Evolutionary conservation across 2,113 vertebrate genomes (phyloP).

Genomic region (Paradisaea rubra): DNA sequence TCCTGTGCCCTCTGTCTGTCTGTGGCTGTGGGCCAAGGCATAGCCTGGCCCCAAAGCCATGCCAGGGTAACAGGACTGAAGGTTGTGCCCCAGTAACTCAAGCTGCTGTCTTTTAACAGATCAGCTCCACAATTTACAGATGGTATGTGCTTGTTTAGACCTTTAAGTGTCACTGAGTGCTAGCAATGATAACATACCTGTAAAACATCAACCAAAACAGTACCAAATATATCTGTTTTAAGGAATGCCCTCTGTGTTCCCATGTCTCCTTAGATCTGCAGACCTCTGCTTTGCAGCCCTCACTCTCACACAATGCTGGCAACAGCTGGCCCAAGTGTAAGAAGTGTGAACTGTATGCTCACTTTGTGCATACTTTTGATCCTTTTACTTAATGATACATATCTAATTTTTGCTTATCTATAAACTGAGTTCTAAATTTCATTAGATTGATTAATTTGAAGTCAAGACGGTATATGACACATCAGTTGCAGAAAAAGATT

Average conservation of each 20-base stretch:
- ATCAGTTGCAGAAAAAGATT: neutral
- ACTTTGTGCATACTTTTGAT: neutral
- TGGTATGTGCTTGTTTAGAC: neutral
- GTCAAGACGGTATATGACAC: neutral
- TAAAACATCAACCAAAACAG: slow-evolving; percentile 33
- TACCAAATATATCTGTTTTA: neutral
- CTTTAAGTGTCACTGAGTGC: slow-evolving; percentile 9
- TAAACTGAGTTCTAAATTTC: neutral
- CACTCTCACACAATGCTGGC: neutral
- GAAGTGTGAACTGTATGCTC: neutral
- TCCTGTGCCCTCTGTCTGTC: rapidly evolving
- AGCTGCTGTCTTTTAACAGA: neutral
- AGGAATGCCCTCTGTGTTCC: neutral
- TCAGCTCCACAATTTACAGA: neutral
- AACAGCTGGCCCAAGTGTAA: neutral
- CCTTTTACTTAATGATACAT: neutral
- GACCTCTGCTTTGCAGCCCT: neutral
- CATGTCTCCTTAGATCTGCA: neutral
- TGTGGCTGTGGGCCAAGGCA: neutral
- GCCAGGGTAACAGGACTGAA: neutral
- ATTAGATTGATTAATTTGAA: neutral
- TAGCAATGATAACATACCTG: neutral
- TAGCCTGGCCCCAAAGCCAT: neutral
- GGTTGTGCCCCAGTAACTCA: neutral
- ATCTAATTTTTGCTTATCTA: neutral